Conservation (phyloP, 2,888 invertebrate species). For the Scrobipalpa costella region DNA sequence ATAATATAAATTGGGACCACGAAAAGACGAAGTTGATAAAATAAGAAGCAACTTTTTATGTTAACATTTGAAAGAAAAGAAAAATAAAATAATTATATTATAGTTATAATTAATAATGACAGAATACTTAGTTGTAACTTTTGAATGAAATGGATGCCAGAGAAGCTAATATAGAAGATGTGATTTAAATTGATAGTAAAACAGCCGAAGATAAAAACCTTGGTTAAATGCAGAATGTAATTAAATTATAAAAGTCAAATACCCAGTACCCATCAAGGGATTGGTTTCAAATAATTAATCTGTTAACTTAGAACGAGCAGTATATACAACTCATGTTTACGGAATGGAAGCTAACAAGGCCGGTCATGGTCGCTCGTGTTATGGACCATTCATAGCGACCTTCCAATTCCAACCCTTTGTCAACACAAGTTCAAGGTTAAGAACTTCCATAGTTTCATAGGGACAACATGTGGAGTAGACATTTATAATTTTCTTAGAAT, state of each 20-base stretch:
- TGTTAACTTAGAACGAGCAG: not conserved
- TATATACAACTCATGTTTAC: not conserved
- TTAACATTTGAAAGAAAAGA: too few species aligned
- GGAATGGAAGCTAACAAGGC: slow-evolving; percentile 14
- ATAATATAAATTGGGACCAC: too few species aligned
- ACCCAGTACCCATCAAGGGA: not conserved
- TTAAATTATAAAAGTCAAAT: not conserved
- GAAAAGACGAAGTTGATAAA: too few species aligned
- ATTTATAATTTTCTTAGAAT: not conserved
- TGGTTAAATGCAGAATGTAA: not conserved
- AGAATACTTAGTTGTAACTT: too few species aligned
- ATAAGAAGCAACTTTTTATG: too few species aligned
- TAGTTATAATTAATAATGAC: too few species aligned
- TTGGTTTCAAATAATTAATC: slow-evolving; percentile 2
- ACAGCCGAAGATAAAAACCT: too few species aligned
- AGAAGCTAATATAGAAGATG: too few species aligned
- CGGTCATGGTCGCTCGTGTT: not conserved
- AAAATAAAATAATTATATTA: too few species aligned
- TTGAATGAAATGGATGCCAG: too few species aligned
- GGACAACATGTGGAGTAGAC: not conserved
- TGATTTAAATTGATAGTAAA: too few species aligned
- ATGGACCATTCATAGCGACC: slow-evolving; percentile 15
- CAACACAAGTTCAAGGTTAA: slow-evolving; percentile 20
- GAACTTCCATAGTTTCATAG: not conserved
- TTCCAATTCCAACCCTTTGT: slow-evolving; percentile 15